Percentiles rank a stretch among this genome's conserved stretches.
These are phyloP conservation scores for Tinamus guttatus DNA, from an alignment of 2,113 vertebrate species.

Conservation along the genomic window DNA sequence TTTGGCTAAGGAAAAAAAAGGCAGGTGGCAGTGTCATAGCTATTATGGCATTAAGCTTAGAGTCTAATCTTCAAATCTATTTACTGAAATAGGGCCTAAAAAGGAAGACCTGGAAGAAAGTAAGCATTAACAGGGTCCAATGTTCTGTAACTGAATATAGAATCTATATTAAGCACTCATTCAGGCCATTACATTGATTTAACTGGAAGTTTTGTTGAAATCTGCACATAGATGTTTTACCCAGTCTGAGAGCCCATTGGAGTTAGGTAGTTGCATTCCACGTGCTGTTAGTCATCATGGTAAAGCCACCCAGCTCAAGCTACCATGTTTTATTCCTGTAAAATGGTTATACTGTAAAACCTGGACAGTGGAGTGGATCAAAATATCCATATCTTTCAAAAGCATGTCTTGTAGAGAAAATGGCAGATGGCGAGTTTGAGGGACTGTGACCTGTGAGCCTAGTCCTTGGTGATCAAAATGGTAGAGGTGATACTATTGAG, in stretches of 20 bases:
- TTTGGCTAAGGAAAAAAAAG: neutral
- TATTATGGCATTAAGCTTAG: neutral
- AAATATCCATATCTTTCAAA: neutral
- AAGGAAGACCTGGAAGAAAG: neutral
- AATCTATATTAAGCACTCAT: too few species aligned
- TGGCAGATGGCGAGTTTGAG: neutral
- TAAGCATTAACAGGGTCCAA: neutral
- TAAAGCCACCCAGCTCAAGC: neutral
- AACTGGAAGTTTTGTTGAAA: neutral
- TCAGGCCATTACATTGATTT: neutral
- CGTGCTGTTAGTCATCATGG: neutral
- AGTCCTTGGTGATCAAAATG: neutral
- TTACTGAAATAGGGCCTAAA: neutral
- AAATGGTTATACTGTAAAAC: neutral
- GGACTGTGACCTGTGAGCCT: neutral
- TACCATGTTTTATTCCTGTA: neutral
- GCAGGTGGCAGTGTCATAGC: neutral
- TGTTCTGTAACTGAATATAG: neutral
- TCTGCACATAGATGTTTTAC: accelerated
- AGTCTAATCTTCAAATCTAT: neutral
- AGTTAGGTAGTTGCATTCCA: neutral
- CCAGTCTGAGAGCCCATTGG: neutral
- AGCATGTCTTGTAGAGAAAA: neutral
- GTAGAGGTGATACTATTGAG: neutral
- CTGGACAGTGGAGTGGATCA: neutral